Conservation (phyloP, 2,888 invertebrate genomes). For the Andrena minutula region DNA sequence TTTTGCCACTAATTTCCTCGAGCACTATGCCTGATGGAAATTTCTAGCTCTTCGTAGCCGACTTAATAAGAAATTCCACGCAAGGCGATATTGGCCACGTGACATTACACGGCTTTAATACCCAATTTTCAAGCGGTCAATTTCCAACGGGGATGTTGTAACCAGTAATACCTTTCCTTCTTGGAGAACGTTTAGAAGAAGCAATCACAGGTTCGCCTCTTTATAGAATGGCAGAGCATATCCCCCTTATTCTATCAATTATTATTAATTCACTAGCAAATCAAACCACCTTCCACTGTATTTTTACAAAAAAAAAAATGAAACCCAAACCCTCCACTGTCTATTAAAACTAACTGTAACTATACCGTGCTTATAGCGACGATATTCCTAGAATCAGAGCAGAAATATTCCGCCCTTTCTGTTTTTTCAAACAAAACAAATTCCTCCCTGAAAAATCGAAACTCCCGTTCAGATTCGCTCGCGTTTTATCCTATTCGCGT, state of each 20-base stretch:
- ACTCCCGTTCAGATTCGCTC: slow-evolving; percentile 17
- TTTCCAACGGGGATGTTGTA: slow-evolving; percentile 40
- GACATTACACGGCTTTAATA: slow-evolving; percentile 55
- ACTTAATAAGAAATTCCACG: slow-evolving; percentile 56
- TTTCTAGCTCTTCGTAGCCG: slow-evolving; percentile 32
- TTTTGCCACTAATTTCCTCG: slow-evolving; percentile 51
- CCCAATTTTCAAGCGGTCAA: slow-evolving; percentile 56
- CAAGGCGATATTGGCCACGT: slow-evolving; percentile 33
- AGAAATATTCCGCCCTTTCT: not conserved
- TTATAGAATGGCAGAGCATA: not conserved
- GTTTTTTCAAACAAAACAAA: not conserved
- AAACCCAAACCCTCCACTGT: not conserved
- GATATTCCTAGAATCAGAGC: not conserved
- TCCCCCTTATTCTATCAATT: slow-evolving; percentile 8
- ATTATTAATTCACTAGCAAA: not conserved
- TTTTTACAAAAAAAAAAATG: not conserved
- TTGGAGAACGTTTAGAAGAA: slow-evolving; percentile 27
- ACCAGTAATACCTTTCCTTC: slow-evolving; percentile 25
- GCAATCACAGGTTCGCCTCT: slow-evolving; percentile 21
- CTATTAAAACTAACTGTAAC: not conserved
- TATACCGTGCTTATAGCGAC: too few species aligned
- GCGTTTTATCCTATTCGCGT: not conserved
- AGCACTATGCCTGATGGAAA: slow-evolving; percentile 35
- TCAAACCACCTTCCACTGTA: not conserved
- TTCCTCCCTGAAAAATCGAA: not conserved